Base-by-base conservation (phyloP, 2,113 vertebrate genomes). In the Euleptes europaea region DNA sequence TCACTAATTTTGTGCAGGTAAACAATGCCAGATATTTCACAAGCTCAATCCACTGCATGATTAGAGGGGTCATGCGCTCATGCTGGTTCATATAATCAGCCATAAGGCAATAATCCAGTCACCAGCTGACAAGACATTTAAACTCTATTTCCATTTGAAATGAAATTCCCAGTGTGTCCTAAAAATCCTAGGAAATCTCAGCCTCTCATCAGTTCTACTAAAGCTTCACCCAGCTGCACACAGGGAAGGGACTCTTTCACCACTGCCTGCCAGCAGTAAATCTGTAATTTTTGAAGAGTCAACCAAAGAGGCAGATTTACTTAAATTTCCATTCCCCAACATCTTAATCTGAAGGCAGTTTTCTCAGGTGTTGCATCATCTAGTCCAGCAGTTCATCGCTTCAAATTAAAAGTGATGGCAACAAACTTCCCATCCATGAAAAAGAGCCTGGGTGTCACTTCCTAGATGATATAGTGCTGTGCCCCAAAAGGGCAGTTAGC, bases 401-500 rank as follows among this genome's bases (percentile, higher is more conserved):
- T 70, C 49, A 88, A 78, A 80, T 85, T 85, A 92, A 77, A 38
- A 0, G 88, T 80, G 91, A 93, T 90, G 82, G 94, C 90, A 93
- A 92, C 78, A 84, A 90, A 86, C 82, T 89, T 71, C 91, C 82
- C 85, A 49, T 1, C 42, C 85, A 69, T 51, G 0, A 81, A 51
- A 15, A 26, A 84, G 84, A 82, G 84, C 83, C 85, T 33, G 82
- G 84, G 90, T 92, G 88, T 84, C 89, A 90, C 85, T 87, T 92
- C 93, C 90, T 78, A 75, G 86, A 93, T 90, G 84, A 79, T 91
- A 90, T 89, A 88, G 86, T 90, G 17, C 86, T 89, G 81, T 88
- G 87, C 51, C 13, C 71, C 49, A 81, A 70, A 72, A 40, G 38
- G 9, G 10, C n/a, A 82, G 38, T 13, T 38, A 72, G 26, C 49